A percentile compares a stretch with the other conserved stretches of the same genome.
Conservation (phyloP, 2,797 vertebrate species). For the Austrolebias charrua region DNA sequence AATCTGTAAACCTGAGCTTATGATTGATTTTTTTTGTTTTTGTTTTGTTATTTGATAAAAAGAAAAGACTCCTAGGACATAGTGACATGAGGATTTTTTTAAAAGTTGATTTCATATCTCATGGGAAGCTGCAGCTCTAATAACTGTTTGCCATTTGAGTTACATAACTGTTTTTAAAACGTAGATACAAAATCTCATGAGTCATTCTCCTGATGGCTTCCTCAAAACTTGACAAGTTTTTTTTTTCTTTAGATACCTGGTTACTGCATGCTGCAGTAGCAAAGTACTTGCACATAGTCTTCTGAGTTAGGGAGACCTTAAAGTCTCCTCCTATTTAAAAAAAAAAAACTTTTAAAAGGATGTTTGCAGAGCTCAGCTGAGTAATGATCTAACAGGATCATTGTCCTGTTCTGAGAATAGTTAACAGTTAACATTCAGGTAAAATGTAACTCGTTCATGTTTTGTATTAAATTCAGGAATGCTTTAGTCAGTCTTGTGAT, state of each 20-base stretch:
- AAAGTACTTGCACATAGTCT: too few species aligned
- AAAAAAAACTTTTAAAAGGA: constrained; percentile 14
- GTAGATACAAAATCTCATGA: not conserved
- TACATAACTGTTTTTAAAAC: not conserved
- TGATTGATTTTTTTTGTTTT: too few species aligned
- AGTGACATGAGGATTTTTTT: not conserved
- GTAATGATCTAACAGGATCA: constrained; percentile 30
- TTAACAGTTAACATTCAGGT: constrained; percentile 22
- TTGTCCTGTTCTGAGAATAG: constrained; percentile 5
- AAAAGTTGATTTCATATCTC: too few species aligned
- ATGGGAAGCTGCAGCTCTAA: not conserved
- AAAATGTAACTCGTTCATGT: too few species aligned
- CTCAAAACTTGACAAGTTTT: not conserved
- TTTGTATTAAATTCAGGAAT: too few species aligned
- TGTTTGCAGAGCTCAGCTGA: constrained; percentile 43
- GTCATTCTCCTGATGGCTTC: not conserved
- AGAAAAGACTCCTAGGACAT: not conserved
- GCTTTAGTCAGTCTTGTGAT: too few species aligned
- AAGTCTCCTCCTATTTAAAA: not conserved
- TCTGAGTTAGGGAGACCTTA: not conserved
- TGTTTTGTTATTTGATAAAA: not conserved
- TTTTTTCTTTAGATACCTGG: too few species aligned
- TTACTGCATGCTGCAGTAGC: not conserved
- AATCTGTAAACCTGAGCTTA: not conserved
- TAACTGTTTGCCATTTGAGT: not conserved